Percentiles rank a stretch among this genome's conserved stretches.
These are phyloP conservation scores for Sturmia bella DNA, from an alignment of 2,888 invertebrate genomes.

Conservation along the genomic window DNA sequence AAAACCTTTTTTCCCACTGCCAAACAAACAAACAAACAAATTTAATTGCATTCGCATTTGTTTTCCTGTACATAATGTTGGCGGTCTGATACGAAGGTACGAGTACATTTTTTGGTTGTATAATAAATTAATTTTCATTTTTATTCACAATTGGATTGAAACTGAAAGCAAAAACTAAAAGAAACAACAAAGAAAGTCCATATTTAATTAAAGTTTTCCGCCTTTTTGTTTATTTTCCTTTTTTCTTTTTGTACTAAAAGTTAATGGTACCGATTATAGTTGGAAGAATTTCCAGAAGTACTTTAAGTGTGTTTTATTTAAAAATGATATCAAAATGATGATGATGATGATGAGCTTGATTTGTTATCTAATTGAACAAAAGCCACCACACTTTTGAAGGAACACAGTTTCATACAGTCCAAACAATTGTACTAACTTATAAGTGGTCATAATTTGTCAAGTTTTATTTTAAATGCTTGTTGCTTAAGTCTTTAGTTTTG, in stretches of 20 bases:
- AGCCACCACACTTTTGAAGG: constrained; percentile 10
- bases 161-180: constrained; percentile 21
- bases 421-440: no score
- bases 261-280: constrained; percentile 26
- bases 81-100: constrained; percentile 28
- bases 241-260: constrained; percentile 13
- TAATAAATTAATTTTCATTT: constrained; percentile 70
- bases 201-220: constrained; percentile 57
- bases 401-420: constrained; percentile 1
- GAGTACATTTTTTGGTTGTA: constrained; percentile 61
- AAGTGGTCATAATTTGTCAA: constrained; percentile 40
- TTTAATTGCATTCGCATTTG: constrained; percentile 65
- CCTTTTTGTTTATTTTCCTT: neutral
- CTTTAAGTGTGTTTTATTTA: constrained; percentile 14
- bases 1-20: constrained; percentile 30
- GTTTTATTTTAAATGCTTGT: constrained; percentile 39
- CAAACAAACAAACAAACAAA: constrained; percentile 32
- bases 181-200: constrained; percentile 55
- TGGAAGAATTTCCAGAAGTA: constrained; percentile 16
- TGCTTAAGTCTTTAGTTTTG: constrained; percentile 53
- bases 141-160: constrained; percentile 61
- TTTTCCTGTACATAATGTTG: constrained; percentile 60
- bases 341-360: constrained; percentile 57
- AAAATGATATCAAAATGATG: constrained; percentile 46
- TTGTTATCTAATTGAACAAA: constrained; percentile 26